phyloP scores from a whole-genome alignment of 2,888 invertebrate genomes.

The Diaphora mendica region DNA sequence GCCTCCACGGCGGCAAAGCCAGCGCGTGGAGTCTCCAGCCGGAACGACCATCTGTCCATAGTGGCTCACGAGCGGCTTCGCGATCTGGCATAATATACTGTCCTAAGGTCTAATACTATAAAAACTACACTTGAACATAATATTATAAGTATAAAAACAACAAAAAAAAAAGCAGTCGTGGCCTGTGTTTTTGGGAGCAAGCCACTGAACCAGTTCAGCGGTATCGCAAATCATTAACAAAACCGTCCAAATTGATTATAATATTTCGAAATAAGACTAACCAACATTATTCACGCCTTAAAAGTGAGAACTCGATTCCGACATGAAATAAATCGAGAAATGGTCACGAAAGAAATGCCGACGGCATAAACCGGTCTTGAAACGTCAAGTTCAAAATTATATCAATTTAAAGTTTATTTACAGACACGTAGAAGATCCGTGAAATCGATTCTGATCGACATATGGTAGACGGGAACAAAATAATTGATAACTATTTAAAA shows the following conservation, averaged over 20 bases:
- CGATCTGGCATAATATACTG: too few relatives aligned
- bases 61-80: too few relatives aligned
- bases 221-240: conserved; percentile 29
- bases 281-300: conserved; percentile 18
- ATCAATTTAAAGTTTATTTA: conserved; percentile 29
- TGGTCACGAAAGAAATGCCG: conserved; percentile 15
- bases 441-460: conserved; percentile 49
- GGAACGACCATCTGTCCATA: too few relatives aligned
- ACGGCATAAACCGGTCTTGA: conserved; percentile 33
- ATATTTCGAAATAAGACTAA: conserved; percentile 20
- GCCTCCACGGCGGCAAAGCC: too few relatives aligned
- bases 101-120: conserved; percentile 12
- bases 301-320: conserved; percentile 14
- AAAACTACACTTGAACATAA: conserved; percentile 14
- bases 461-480: conserved; percentile 50
- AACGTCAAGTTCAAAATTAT: conserved; percentile 19
- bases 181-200: conserved; percentile 19
- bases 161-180: conserved; percentile 19
- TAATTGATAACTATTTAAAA: conserved; percentile 63
- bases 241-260: conserved; percentile 32
- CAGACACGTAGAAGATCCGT: conserved; percentile 27
- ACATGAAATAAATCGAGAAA: conserved; percentile 22
- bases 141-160: conserved; percentile 14
- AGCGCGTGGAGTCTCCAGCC: too few relatives aligned
- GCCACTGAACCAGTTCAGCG: conserved; percentile 34